These are phyloP conservation scores for Dorcus hopei DNA, from an alignment of 2,888 invertebrate species.

Conservation along the genomic window DNA sequence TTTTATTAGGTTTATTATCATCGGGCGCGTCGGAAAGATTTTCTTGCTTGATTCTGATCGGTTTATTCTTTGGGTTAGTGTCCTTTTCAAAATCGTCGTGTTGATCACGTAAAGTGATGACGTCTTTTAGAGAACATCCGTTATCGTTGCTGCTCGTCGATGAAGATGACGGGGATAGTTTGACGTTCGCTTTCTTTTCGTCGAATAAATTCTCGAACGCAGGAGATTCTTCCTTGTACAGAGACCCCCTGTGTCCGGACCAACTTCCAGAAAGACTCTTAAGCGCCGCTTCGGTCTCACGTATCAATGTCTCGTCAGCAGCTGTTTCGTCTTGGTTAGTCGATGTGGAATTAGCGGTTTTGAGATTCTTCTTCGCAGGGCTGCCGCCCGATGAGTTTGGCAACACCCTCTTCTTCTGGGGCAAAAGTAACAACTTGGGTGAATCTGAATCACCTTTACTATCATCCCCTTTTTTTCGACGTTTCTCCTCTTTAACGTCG, in stretches of 20 bases:
- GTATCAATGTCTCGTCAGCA: constrained; percentile 79
- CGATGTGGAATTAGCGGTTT: constrained; percentile 41
- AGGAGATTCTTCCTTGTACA: constrained; percentile 72
- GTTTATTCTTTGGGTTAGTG: constrained; percentile 31
- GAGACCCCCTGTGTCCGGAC: constrained; percentile 65
- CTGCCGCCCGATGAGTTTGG: constrained; percentile 36
- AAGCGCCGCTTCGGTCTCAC: constrained; percentile 84
- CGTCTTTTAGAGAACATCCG: constrained; percentile 65
- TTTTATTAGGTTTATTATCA: constrained; percentile 36
- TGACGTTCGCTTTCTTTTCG: constrained; percentile 68
- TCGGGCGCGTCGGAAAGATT: constrained; percentile 24
- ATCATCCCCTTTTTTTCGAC: constrained; percentile 50
- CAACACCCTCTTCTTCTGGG: constrained; percentile 59
- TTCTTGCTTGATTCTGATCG: constrained; percentile 40
- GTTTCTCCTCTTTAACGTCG: constrained; percentile 44
- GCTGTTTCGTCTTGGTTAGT: constrained; percentile 42
- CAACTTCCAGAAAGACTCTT: constrained; percentile 85
- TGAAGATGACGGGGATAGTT: constrained; percentile 64
- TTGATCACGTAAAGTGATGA: constrained; percentile 53
- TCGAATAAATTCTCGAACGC: constrained; percentile 83
- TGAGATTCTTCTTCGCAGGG: constrained; percentile 49
- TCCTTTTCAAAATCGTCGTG: constrained; percentile 36
- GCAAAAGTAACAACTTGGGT: constrained; percentile 51
- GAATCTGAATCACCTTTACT: constrained; percentile 28
- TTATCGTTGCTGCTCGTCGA: constrained; percentile 58